Conservation (phyloP, 2,888 invertebrate genomes). For the Dynastes maya region DNA sequence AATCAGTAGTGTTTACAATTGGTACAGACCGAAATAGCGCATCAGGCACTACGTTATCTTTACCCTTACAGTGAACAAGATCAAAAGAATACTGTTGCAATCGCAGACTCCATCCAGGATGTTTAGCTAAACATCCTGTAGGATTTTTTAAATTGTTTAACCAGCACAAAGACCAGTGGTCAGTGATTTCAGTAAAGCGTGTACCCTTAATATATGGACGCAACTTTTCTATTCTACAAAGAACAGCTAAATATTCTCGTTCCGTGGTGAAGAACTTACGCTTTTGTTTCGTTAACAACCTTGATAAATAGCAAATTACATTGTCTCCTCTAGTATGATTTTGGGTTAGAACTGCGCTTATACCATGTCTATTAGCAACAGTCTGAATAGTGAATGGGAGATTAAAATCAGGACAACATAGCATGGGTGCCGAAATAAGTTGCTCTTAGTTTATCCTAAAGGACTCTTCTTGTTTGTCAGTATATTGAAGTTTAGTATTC, state of each 20-base stretch:
- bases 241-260: slow-evolving; percentile 51
- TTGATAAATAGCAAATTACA: slow-evolving; percentile 44
- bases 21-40: slow-evolving; percentile 39
- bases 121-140: slow-evolving; percentile 51
- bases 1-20: neutral
- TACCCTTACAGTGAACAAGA: slow-evolving; percentile 50
- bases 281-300: slow-evolving; percentile 47
- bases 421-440: slow-evolving; percentile 43
- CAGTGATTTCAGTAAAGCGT: too few species aligned
- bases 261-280: slow-evolving; percentile 51
- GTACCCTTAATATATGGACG: too few species aligned
- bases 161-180: slow-evolving; percentile 33
- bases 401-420: slow-evolving; percentile 49
- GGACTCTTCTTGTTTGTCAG: slow-evolving; percentile 20
- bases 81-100: slow-evolving; percentile 48
- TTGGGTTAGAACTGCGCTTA: slow-evolving; percentile 49
- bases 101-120: slow-evolving; percentile 53
- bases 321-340: slow-evolving; percentile 17
- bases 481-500: slow-evolving; percentile 30
- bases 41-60: slow-evolving; percentile 37
- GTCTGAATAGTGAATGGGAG: slow-evolving; percentile 43
- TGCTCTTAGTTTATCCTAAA: slow-evolving; percentile 32
- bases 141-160: slow-evolving; percentile 53
- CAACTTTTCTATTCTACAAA: slow-evolving; percentile 49
- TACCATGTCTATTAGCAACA: slow-evolving; percentile 28